Evolutionary conservation across 2,113 vertebrate genomes (phyloP).

Genomic region (Hippoglossus stenolepis): DNA sequence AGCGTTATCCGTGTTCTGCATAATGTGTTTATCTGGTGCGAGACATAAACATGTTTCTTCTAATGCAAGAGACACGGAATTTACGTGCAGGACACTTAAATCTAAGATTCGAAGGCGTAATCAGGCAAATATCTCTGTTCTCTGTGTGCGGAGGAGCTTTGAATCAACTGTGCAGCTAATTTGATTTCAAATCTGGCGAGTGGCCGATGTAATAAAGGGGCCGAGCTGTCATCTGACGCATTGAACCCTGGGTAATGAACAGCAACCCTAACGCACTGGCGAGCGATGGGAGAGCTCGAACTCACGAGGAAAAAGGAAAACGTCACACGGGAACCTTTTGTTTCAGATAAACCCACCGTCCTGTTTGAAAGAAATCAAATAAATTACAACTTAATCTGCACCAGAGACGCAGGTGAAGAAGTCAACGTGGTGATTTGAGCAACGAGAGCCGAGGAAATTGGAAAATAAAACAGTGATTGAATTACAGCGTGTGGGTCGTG

Average conservation of each 20-base stretch:
- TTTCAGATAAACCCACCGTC: conserved; percentile 33
- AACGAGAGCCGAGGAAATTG: conserved; percentile 50
- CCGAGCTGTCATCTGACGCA: too few species aligned
- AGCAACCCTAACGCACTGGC: too few species aligned
- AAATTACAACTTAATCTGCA: conserved; percentile 39
- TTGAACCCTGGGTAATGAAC: too few species aligned
- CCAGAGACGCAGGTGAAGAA: conserved; percentile 37
- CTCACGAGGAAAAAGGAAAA: conserved; percentile 10
- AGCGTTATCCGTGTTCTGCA: conserved; percentile 53
- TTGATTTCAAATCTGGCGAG: not conserved
- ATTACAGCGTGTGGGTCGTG: conserved; percentile 57
- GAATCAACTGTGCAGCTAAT: not conserved
- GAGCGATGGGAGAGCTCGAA: too few species aligned
- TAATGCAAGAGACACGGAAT: not conserved
- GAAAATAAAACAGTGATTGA: conserved; percentile 45
- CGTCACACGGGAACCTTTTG: conserved; percentile 26
- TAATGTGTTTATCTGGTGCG: conserved; percentile 46
- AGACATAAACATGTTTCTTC: conserved; percentile 22
- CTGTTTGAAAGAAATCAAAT: conserved; percentile 64
- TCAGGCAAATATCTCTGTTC: conserved; percentile 18
- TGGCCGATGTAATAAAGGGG: not conserved
- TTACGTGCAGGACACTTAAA: not conserved
- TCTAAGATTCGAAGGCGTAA: conserved; percentile 26
- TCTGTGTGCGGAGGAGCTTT: not conserved
- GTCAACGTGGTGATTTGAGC: too few species aligned